Conservation (phyloP, 2,888 invertebrate genomes). For the Dasypogon diadema region DNA sequence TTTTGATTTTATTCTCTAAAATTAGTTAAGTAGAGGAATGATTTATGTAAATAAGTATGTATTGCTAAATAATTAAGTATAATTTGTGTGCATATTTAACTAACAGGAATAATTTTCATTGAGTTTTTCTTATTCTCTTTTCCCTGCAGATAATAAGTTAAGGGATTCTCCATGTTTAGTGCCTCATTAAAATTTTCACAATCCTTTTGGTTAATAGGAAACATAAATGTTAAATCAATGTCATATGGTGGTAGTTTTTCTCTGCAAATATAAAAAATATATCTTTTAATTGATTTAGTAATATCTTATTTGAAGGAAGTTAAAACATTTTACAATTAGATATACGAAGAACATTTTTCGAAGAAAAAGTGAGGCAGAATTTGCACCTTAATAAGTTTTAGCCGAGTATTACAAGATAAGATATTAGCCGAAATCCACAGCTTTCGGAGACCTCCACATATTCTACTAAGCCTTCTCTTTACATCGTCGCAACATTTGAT, state of each 20-base stretch:
- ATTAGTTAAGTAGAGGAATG: too few species aligned
- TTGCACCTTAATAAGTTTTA: not conserved
- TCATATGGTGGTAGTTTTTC: constrained; percentile 75
- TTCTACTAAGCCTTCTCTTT: not conserved
- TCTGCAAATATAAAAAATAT: constrained; percentile 59
- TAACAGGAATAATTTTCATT: constrained; percentile 21
- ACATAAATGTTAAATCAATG: constrained; percentile 87
- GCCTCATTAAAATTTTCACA: constrained; percentile 64
- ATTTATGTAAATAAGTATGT: too few species aligned
- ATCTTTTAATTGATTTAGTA: too few species aligned
- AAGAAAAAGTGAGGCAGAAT: not conserved
- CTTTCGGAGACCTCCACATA: not conserved
- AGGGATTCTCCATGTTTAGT: not conserved
- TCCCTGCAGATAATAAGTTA: constrained; percentile 18
- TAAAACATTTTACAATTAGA: too few species aligned
- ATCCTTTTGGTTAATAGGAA: constrained; percentile 81
- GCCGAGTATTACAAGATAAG: not conserved
- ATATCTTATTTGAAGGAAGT: too few species aligned
- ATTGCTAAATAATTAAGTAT: too few species aligned
- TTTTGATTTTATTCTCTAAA: too few species aligned
- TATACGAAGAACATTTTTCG: too few species aligned
- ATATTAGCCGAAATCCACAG: not conserved
- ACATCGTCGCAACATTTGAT: not conserved
- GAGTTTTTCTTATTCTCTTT: constrained; percentile 8
- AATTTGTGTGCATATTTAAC: not conserved